Percentiles rank a stretch among this genome's conserved stretches.
phyloP scores from a whole-genome alignment of 1,140 invertebrate species.

The Dryas iulia region DNA sequence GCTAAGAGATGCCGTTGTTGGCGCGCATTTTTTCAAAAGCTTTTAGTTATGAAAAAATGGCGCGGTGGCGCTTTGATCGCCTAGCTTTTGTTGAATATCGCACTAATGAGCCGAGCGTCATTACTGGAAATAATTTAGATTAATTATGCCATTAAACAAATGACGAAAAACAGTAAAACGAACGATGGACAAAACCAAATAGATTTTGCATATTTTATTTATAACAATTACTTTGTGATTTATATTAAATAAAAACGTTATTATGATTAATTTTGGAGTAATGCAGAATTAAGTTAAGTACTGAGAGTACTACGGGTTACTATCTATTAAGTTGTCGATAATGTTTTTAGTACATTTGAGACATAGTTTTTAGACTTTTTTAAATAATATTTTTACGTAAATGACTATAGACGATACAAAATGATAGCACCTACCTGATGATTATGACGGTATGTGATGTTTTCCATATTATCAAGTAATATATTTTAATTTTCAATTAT shows the following conservation, averaged over 20 bases:
- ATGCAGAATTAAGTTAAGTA: background rate
- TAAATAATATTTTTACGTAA: too few relatives aligned
- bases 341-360: too few relatives aligned
- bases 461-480: too few relatives aligned
- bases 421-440: too few relatives aligned
- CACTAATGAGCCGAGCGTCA: slow-evolving; percentile 32
- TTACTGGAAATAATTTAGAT: slow-evolving; percentile 41
- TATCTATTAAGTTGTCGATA: too few relatives aligned
- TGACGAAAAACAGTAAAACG: slow-evolving; percentile 31
- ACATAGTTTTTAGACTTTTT: too few relatives aligned
- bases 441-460: too few relatives aligned
- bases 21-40: slow-evolving; percentile 60
- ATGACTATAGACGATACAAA: too few relatives aligned
- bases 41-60: slow-evolving; percentile 71
- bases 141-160: slow-evolving; percentile 35
- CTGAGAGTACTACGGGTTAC: too few relatives aligned
- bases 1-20: slow-evolving; percentile 75
- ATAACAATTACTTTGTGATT: background rate
- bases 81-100: slow-evolving; percentile 22
- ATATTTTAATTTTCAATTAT: too few relatives aligned
- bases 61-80: slow-evolving; percentile 59
- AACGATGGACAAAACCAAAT: slow-evolving; percentile 22
- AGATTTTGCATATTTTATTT: slow-evolving; percentile 25
- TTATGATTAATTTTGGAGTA: background rate
- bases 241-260: background rate